Evolutionary conservation across 1,140 invertebrate species (phyloP).

Genomic region (Zaprionus davidi): DNA sequence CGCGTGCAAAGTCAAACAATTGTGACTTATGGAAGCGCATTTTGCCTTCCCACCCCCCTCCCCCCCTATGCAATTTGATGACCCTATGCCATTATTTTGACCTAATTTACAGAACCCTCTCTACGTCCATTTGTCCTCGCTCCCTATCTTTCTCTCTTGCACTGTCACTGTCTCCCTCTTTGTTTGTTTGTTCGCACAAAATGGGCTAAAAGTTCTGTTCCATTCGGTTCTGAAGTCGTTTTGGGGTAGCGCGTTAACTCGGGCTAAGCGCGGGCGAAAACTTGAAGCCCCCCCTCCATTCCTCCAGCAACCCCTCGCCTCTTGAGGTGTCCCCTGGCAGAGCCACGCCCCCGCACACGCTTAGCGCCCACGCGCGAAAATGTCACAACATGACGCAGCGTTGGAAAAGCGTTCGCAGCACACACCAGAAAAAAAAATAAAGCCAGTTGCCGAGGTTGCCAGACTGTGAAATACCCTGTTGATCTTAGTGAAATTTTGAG

Average conservation of each 20-base stretch:
- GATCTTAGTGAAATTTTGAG: neutral
- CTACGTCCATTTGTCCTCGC: constrained; percentile 1
- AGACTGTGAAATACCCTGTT: neutral
- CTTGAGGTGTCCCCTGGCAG: neutral
- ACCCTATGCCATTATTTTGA: constrained; percentile 33
- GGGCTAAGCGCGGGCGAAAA: constrained; percentile 57
- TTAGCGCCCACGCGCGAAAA: constrained; percentile 60
- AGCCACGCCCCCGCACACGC: constrained; percentile 8
- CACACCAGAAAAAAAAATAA: constrained; percentile 25
- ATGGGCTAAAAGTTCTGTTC: constrained; percentile 69
- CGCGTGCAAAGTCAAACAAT: constrained; percentile 31
- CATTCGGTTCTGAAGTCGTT: constrained; percentile 32
- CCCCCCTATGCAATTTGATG: constrained; percentile 17
- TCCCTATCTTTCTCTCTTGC: neutral
- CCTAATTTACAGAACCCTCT: constrained; percentile 26
- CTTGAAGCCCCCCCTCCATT: constrained; percentile 36
- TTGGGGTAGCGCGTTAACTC: constrained; percentile 36
- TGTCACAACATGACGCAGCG: constrained; percentile 76
- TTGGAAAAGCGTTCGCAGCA: constrained; percentile 60
- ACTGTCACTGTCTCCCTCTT: constrained; percentile 27
- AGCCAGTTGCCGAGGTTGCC: neutral
- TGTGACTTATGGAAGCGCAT: constrained; percentile 30
- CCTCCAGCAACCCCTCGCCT: no score
- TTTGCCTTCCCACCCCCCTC: no score
- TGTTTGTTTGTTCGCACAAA: constrained; percentile 67